Base-by-base conservation (phyloP, 1,140 invertebrate species). In the Luehdorfia chinensis region DNA sequence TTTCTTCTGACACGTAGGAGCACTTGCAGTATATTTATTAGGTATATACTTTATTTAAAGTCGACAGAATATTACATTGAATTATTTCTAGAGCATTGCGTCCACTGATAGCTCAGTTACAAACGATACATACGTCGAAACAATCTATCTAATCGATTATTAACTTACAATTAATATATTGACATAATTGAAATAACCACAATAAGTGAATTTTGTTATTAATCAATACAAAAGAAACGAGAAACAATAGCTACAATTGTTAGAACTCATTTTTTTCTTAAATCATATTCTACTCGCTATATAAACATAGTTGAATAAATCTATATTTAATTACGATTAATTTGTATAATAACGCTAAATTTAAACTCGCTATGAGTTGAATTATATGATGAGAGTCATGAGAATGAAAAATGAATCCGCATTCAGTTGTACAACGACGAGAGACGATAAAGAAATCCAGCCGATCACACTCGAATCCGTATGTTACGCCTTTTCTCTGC, bases 161-260 rank as follows among this genome's bases (percentile, higher is more conserved):
- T 68, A 62, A 59, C 69, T 65, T 28, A 28, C 8, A 8, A 21
- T 30, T 12, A 16, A 66, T 62, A 75, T 73, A 83, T 84, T 79
- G 75, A 84, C 77, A n/a, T 77, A 79, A 79, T 79, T 83, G 76
- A 74, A 74, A 76, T 75, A 83, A 68, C 56, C 65, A 65, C 59
- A 65, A 57, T 49, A 46, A 68, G 39, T 65, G 58, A 66, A 67
- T 48, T 55, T 50, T 15, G 50, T 37, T 54, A 56, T 12, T 50
- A 63, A n/a, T 54, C 58, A 69, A 66, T 70, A 70, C 47, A 63
- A 36, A 52, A 27, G 61, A 57, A 66, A 28, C 30, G 48, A 47
- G 52, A 51, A 34, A 48, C 51, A 56, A 65, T 27, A 37, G 51
- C 34, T 49, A 66, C 44, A 52, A 53, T 59, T n/a, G 64, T 46